These are phyloP conservation scores for Apotomis turbidana DNA, from an alignment of 2,888 invertebrate genomes.

Conservation along the genomic window DNA sequence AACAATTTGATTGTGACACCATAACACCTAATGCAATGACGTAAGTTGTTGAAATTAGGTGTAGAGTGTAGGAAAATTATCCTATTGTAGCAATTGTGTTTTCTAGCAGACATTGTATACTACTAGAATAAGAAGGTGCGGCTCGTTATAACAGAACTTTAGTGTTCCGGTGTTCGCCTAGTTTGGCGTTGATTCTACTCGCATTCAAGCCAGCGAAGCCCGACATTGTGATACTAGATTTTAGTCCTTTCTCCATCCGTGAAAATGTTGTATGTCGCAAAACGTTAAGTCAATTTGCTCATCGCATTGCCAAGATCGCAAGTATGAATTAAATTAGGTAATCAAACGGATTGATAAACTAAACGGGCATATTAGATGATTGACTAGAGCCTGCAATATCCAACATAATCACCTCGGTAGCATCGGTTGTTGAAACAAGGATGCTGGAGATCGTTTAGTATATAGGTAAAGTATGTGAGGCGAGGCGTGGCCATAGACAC, in stretches of 20 bases:
- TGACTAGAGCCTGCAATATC: conserved; percentile 59
- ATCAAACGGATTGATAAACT: conserved; percentile 42
- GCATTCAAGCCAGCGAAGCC: conserved; percentile 74
- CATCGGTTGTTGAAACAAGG: conserved; percentile 74
- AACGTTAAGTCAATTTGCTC: conserved; percentile 39
- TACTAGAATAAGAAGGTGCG: conserved; percentile 38
- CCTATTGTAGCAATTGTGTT: conserved; percentile 38
- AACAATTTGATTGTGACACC: conserved; percentile 41
- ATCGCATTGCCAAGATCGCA: conserved; percentile 42
- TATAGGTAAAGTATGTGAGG: conserved; percentile 79
- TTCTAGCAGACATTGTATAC: conserved; percentile 36
- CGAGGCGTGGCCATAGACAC: conserved; percentile 77
- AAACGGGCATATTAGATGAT: conserved; percentile 50
- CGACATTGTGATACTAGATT: conserved; percentile 84
- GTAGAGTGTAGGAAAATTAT: conserved; percentile 31
- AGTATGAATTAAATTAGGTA: conserved; percentile 13
- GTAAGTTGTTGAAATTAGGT: conserved; percentile 14
- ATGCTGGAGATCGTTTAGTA: conserved; percentile 77
- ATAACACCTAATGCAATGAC: conserved; percentile 7
- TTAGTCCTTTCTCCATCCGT: conserved; percentile 79
- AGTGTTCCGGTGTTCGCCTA: conserved; percentile 48
- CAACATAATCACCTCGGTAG: conserved; percentile 58
- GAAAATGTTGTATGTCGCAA: conserved; percentile 65
- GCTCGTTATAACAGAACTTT: conserved; percentile 35
- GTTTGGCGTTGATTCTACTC: conserved; percentile 69